phyloP scores from a whole-genome alignment of 2,113 vertebrate species.

The Corynorhinus townsendii region DNA sequence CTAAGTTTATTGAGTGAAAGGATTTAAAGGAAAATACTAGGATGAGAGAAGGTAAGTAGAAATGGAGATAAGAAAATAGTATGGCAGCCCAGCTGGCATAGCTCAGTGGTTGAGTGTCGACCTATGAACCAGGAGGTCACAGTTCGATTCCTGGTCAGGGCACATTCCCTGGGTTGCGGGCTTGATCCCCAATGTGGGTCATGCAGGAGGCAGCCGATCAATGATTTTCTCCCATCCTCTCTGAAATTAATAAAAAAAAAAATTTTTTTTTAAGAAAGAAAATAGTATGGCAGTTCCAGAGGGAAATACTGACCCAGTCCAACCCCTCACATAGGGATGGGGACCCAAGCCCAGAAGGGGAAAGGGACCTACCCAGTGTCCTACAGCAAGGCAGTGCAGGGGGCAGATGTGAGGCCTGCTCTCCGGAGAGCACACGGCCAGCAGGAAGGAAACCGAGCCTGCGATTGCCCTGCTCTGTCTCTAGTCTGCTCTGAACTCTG shows the following conservation, averaged over 20 bases:
- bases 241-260: too few species aligned
- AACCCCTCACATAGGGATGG: not conserved
- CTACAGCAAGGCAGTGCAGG: not conserved
- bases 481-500: not conserved
- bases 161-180: too few species aligned
- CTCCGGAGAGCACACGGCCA: not conserved
- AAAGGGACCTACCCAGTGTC: not conserved
- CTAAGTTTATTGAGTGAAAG: conserved; percentile 1
- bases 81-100: not conserved
- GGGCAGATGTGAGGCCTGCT: not conserved
- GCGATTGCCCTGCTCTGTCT: not conserved
- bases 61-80: not conserved
- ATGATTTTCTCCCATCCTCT: too few species aligned
- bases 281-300: too few species aligned
- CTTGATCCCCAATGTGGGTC: too few species aligned
- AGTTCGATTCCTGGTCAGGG: too few species aligned
- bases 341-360: not conserved
- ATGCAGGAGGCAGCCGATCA: too few species aligned
- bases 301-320: not conserved
- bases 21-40: conserved; percentile 7
- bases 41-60: not conserved
- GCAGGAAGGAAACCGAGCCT: not conserved
- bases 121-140: too few species aligned
- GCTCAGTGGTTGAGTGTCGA: too few species aligned
- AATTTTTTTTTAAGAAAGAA: too few species aligned